A percentile compares a stretch with the other conserved stretches of the same genome.
phyloP scores from a whole-genome alignment of 2,888 invertebrate species.

The Piscicola geometra region DNA sequence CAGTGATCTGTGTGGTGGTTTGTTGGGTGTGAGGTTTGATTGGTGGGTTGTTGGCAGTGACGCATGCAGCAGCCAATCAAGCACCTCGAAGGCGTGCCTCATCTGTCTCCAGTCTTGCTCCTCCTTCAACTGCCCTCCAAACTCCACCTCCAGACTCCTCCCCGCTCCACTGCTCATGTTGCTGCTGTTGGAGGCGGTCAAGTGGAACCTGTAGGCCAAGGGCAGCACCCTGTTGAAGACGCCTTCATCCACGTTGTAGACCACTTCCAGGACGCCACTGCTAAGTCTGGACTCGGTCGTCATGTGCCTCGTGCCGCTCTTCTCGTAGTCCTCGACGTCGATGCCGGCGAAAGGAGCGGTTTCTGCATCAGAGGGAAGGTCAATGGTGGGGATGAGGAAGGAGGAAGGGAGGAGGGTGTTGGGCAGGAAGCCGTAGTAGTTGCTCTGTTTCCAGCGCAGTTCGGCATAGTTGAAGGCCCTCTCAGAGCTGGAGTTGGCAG shows the following conservation, averaged over 20 bases:
- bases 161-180: too few species aligned
- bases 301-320: not conserved
- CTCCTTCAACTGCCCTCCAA: not conserved
- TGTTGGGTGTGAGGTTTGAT: too few species aligned
- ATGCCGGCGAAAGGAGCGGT: too few species aligned
- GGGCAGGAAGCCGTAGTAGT: conserved; percentile 43
- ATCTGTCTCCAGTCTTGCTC: not conserved
- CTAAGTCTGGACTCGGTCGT: not conserved
- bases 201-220: not conserved
- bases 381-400: conserved; percentile 45
- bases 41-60: too few species aligned
- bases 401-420: conserved; percentile 40
- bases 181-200: too few species aligned
- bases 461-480: conserved; percentile 39
- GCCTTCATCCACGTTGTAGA: not conserved
- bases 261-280: not conserved
- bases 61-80: too few species aligned
- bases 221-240: not conserved
- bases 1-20: too few species aligned
- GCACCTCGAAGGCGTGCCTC: too few species aligned
- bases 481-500: conserved; percentile 29
- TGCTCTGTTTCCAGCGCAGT: conserved; percentile 45
- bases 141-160: not conserved
- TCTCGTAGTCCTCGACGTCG: too few species aligned
- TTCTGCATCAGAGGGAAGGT: conserved; percentile 36